Conservation (phyloP, 1,140 invertebrate genomes). For the Anastatus disparis region DNA sequence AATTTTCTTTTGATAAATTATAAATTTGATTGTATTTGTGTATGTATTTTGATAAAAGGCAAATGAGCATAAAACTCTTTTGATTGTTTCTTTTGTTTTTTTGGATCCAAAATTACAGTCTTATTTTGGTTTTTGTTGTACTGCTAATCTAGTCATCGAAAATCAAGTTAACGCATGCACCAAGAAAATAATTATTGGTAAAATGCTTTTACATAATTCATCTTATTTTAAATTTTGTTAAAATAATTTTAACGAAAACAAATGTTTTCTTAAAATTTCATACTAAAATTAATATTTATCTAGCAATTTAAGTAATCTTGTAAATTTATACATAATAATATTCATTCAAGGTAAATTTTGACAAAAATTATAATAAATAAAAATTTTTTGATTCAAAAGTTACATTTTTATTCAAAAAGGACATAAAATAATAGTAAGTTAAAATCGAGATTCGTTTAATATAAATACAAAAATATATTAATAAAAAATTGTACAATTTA, state of each 20-base stretch:
- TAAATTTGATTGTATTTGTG: conserved; percentile 19
- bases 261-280: neutral
- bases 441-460: conserved; percentile 6
- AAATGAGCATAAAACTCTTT: conserved; percentile 10
- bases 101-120: no score
- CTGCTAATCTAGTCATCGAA: conserved; percentile 20
- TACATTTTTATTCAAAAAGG: neutral
- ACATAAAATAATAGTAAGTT: neutral
- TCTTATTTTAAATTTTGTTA: conserved; percentile 15
- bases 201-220: conserved; percentile 1
- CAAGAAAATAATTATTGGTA: conserved; percentile 23
- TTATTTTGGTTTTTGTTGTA: no score
- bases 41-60: neutral
- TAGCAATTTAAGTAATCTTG: neutral
- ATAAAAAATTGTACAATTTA: no score
- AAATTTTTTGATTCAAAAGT: no score
- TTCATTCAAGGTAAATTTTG: no score
- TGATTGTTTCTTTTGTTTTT: conserved; percentile 29
- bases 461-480: conserved; percentile 16
- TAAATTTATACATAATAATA: no score
- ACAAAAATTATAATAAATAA: no score
- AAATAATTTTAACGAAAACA: conserved; percentile 6
- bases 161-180: neutral
- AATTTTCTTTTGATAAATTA: conserved; percentile 10
- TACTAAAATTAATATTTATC: neutral